phyloP scores from a whole-genome alignment of 1,140 invertebrate species.

The Tetragnatha versicolor region DNA sequence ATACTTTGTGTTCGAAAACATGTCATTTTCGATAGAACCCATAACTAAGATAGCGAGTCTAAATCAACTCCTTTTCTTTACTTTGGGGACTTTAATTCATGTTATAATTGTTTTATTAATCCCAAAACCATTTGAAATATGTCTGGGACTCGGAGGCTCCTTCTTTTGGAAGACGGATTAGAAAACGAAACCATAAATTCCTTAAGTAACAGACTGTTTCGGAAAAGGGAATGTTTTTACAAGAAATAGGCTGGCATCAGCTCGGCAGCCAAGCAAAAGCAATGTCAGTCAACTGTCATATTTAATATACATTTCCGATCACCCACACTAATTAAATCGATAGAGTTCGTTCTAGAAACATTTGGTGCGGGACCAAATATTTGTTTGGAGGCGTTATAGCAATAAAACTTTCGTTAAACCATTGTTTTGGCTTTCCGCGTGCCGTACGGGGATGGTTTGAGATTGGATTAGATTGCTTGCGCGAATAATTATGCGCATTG shows the following conservation, averaged over 20 bases:
- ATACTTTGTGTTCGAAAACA: no score
- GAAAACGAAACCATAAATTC: no score
- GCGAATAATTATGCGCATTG: constrained; percentile 59
- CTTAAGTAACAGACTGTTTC: no score
- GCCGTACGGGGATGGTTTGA: constrained; percentile 48
- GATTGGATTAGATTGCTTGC: constrained; percentile 56
- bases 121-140: no score
- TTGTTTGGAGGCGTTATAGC: constrained; percentile 28
- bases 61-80: no score
- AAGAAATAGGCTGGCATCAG: constrained; percentile 6
- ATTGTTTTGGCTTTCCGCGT: constrained; percentile 30
- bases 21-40: no score
- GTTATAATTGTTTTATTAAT: no score
- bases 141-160: no score
- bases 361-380: not conserved
- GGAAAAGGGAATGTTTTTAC: not conserved
- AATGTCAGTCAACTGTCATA: constrained; percentile 14
- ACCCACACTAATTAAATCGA: not conserved
- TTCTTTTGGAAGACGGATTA: no score
- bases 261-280: not conserved
- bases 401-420: constrained; percentile 9
- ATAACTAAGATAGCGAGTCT: no score
- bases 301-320: constrained; percentile 10
- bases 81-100: no score
- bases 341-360: not conserved